These are phyloP conservation scores for Saguinus midas DNA, from an alignment of 2,113 vertebrate species.

Conservation along the genomic window DNA sequence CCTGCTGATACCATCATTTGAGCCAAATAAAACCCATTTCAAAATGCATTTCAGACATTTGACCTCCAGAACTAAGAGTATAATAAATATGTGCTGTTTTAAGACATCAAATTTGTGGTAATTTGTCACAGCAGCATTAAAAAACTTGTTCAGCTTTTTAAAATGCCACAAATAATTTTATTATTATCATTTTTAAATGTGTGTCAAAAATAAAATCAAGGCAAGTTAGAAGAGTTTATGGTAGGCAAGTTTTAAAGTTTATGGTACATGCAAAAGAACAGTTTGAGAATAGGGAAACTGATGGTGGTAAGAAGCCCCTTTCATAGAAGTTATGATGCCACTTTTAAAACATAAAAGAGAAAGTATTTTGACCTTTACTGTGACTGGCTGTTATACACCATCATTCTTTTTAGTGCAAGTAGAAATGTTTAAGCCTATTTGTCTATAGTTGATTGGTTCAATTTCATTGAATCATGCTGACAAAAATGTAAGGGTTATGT, in stretches of 20 bases:
- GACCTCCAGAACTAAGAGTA: not conserved
- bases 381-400: not conserved
- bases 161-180: not conserved
- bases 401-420: not conserved
- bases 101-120: not conserved
- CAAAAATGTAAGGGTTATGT: not conserved
- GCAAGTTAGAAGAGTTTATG: not conserved
- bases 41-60: not conserved
- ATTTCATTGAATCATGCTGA: not conserved
- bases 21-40: not conserved
- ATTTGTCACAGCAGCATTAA: not conserved
- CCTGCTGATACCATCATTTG: not conserved
- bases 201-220: not conserved
- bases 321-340: not conserved
- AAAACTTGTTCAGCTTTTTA: not conserved
- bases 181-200: not conserved
- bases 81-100: not conserved
- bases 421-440: not conserved
- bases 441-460: not conserved
- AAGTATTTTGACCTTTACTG: not conserved
- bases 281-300: not conserved
- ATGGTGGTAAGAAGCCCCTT: not conserved
- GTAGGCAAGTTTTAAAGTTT: not conserved
- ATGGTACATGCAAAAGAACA: not conserved
- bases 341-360: not conserved